phyloP scores from a whole-genome alignment of 2,888 invertebrate species.

The Athetis lepigone region DNA sequence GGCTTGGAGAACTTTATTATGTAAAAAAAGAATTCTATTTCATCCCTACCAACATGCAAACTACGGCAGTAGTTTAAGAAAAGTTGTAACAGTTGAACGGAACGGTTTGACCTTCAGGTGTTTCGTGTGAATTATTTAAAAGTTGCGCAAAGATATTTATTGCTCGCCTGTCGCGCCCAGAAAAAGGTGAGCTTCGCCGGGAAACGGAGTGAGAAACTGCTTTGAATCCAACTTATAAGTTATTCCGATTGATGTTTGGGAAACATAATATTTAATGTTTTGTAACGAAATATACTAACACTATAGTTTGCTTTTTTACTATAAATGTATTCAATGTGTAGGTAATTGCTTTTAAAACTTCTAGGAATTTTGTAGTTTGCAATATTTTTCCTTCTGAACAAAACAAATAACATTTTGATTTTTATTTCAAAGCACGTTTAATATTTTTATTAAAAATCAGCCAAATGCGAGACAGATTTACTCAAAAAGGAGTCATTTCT shows the following conservation, averaged over 20 bases:
- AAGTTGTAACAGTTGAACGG: conserved; percentile 31
- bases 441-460: no score
- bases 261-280: no score
- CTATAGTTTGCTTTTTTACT: no score
- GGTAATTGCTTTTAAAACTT: no score
- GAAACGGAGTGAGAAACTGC: conserved; percentile 41
- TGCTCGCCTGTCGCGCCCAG: conserved; percentile 42
- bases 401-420: no score
- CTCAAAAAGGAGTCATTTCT: no score
- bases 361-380: no score
- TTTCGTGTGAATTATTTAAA: conserved; percentile 62
- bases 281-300: no score
- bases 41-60: not conserved
- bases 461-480: no score
- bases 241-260: conserved; percentile 24
- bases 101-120: conserved; percentile 33
- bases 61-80: conserved; percentile 5
- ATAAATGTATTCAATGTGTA: no score
- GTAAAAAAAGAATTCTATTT: not conserved
- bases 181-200: conserved; percentile 43
- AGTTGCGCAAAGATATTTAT: conserved; percentile 64
- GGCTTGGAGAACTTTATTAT: not conserved
- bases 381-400: no score
- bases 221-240: conserved; percentile 10
- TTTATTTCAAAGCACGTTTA: no score